Conservation (phyloP, 1,140 invertebrate genomes). For the Trinorchestia longiramus region DNA sequence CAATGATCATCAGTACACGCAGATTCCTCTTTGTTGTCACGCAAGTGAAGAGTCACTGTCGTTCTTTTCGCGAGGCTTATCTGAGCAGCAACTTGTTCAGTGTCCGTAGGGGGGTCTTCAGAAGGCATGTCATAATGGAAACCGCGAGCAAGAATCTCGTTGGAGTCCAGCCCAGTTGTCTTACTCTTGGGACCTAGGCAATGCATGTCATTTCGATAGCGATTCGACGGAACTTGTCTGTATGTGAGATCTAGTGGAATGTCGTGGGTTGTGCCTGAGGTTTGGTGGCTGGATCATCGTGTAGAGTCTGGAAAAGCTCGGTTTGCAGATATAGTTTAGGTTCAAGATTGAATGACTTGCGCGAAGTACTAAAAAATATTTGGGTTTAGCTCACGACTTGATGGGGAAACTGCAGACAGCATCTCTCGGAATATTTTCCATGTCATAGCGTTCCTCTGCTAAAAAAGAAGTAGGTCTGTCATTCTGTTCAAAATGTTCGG, state of each 20-base stretch:
- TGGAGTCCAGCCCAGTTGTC: not conserved
- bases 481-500: not conserved
- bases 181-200: constrained; percentile 4
- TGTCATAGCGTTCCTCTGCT: not conserved
- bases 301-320: not conserved
- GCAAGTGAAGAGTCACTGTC: not conserved
- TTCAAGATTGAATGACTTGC: not conserved
- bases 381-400: not conserved
- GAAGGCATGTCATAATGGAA: not conserved
- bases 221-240: not conserved
- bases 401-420: not conserved
- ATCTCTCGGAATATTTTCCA: not conserved
- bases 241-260: not conserved
- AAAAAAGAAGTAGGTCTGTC: not conserved
- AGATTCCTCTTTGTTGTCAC: not conserved
- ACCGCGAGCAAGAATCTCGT: not conserved
- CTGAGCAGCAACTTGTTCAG: not conserved
- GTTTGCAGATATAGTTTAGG: not conserved
- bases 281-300: not conserved
- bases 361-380: not conserved
- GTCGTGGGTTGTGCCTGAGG: not conserved
- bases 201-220: constrained; percentile 25
- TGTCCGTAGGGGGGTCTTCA: not conserved
- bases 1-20: not conserved
- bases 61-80: not conserved